Evolutionary conservation across 1,140 invertebrate species (phyloP), one percentile per base, ranked within the genome.

Genomic region (Bombus confusus): DNA sequence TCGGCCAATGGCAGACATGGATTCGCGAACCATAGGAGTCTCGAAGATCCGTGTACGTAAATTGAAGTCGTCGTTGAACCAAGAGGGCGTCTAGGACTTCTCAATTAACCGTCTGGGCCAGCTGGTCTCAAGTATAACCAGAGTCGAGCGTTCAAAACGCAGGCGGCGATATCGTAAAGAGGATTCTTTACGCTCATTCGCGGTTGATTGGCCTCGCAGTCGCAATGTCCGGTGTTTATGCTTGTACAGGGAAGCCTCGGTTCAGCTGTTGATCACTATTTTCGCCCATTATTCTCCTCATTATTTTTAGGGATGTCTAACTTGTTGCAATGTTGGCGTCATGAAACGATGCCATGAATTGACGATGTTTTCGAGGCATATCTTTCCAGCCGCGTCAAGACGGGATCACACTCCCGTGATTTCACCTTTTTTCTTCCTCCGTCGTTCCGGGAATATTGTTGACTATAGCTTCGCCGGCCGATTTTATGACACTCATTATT

Each of bases 181-280:
- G 83, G 87, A 82, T 90, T 93, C 90, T 92, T 93, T 93, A 93
- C 91, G 92, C 79, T 89, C 87, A 88, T 92, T 87, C 89, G 80
- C 87, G 80, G 83, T 88, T 83, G 90, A 92, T 87, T 90, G 85
- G 87, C 72, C 28, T 82, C 57, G 78, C 82, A 81, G 37, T 80
- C 68, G 64, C 86, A 47, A 79, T 86, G 80, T 78, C 22, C 68
- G 74, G 75, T 85, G 77, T 92, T 93, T 92, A 92, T 90, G 92
- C 37, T 81, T 71, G 52, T 13, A 59, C 52, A 76, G 43, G 76
- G 83, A 84, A 74, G 75, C 64, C 81, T 91, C 89, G 87, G 87
- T 87, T 85, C 81, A 87, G 82, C 81, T 69, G 87, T 75, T 78
- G 74, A 83, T 76, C 77, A 80, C 73, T 71, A 79, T 88, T 72